A percentile compares a stretch with the other conserved stretches of the same genome.
Conservation (phyloP, 2,113 vertebrate genomes). For the Asarcornis scutulata region DNA sequence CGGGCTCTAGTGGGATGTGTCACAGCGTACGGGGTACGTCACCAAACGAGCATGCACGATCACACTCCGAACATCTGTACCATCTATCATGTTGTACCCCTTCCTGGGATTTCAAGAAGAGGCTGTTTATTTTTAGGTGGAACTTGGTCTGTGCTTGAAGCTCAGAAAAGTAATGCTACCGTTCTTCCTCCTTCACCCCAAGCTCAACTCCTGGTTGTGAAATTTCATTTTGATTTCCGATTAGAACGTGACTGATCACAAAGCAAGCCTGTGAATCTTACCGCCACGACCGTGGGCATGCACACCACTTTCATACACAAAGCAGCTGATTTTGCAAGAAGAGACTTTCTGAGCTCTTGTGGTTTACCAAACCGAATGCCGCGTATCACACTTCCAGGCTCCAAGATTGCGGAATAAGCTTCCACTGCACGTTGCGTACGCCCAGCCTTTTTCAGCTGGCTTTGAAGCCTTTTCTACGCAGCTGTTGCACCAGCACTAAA, state of each 20-base stretch:
- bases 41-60: background rate
- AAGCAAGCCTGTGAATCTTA: background rate
- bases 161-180: background rate
- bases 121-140: background rate
- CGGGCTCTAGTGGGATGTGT: background rate
- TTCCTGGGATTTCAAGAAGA: background rate
- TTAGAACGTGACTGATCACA: background rate
- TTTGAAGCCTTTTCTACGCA: constrained; percentile 18
- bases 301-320: background rate
- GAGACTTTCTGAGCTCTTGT: background rate
- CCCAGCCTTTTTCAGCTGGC: background rate
- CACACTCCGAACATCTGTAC: constrained; percentile 29
- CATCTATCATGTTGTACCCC: background rate
- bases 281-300: background rate
- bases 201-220: background rate
- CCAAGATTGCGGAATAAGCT: background rate
- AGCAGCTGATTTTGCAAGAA: background rate
- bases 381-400: background rate
- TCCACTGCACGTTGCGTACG: background rate
- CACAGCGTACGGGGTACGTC: background rate
- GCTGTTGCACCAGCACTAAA: background rate
- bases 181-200: background rate
- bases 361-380: background rate
- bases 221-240: background rate
- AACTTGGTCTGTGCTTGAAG: background rate